A percentile compares a stretch with the other conserved stretches of the same genome.
Evolutionary conservation across 2,797 vertebrate species (phyloP).

Genomic region (Gobionotothen gibberifrons): DNA sequence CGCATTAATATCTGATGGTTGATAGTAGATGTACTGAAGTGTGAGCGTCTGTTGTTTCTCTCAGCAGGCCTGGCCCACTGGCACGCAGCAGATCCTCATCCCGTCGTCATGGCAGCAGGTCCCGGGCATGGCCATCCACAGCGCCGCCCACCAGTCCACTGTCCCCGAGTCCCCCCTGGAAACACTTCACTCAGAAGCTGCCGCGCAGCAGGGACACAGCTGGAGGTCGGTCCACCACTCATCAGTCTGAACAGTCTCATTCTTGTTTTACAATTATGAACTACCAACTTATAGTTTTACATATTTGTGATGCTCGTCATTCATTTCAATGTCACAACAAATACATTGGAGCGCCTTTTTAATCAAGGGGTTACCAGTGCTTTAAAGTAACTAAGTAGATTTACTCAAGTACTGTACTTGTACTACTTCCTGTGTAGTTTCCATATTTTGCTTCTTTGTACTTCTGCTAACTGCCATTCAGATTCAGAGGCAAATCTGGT

Average conservation of each 20-base stretch:
- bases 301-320: no score
- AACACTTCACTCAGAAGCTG: conserved; percentile 85
- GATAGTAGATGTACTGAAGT: conserved; percentile 30
- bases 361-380: no score
- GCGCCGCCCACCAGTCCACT: conserved; percentile 88
- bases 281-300: neutral
- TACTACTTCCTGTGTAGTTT: no score
- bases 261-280: neutral
- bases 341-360: no score
- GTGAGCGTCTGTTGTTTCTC: conserved; percentile 55
- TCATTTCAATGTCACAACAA: no score
- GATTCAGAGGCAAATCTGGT: no score
- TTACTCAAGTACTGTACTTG: no score
- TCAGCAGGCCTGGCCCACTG: conserved; percentile 98
- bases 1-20: neutral
- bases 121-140: conserved; percentile 94
- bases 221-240: conserved; percentile 88
- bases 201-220: conserved; percentile 89
- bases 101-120: conserved; percentile 99
- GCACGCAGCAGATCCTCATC: conserved; percentile 96
- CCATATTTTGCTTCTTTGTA: no score
- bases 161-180: conserved; percentile 85
- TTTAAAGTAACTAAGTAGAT: no score
- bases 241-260: neutral
- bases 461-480: no score